Conservation (phyloP, 35 echinoderm and acorn worm species). For the Amphiura filiformis region DNA sequence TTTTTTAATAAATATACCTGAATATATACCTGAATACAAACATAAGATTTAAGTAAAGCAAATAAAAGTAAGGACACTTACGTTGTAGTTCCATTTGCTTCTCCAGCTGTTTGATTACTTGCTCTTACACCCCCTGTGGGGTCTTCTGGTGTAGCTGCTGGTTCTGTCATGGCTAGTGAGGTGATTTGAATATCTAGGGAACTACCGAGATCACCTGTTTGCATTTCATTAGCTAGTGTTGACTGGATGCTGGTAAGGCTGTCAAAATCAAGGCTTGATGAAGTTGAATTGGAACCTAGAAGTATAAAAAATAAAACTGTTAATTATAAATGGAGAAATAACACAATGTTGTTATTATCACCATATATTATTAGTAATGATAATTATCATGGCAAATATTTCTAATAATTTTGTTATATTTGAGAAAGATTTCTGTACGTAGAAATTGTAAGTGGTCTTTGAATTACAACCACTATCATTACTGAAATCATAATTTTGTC, state of each 20-base stretch:
- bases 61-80: too few species aligned
- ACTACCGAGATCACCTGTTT: conserved; percentile 27
- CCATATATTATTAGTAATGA: background rate
- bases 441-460: too few species aligned
- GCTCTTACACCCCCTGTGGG: conserved; percentile 58
- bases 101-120: conserved; percentile 58
- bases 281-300: too few species aligned
- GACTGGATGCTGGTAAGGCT: conserved; percentile 10
- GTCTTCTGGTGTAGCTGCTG: conserved; percentile 31
- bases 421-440: too few species aligned
- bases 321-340: background rate
- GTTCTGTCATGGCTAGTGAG: conserved; percentile 51
- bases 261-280: conserved; percentile 32
- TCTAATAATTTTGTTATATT: too few species aligned
- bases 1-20: too few species aligned
- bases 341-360: background rate
- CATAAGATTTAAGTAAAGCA: too few species aligned
- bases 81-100: conserved; percentile 37
- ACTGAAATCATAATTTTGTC: too few species aligned
- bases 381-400: background rate
- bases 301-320: background rate
- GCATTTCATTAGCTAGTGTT: conserved; percentile 15
- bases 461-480: too few species aligned
- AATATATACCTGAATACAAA: too few species aligned
- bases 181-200: conserved; percentile 18